These are phyloP conservation scores for Trididemnum miniatum DNA, from an alignment of 23 tunicate genomes.

Conservation along the genomic window DNA sequence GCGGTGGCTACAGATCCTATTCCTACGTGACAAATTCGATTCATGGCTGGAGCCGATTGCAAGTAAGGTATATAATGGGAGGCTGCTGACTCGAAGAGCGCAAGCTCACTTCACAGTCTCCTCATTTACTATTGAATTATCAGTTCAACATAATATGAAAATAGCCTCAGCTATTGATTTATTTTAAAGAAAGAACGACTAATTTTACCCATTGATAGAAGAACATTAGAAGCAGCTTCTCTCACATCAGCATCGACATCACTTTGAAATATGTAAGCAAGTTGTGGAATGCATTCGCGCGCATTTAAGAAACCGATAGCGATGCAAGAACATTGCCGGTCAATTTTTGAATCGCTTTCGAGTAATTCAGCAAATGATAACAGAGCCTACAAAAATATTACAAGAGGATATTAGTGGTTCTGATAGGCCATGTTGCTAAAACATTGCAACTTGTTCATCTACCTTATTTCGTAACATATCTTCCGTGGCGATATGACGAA, in stretches of 20 bases:
- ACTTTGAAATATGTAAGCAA: slow-evolving; percentile 58
- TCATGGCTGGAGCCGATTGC: no score
- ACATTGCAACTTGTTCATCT: background rate
- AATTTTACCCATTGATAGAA: slow-evolving; percentile 70
- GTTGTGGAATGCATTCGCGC: slow-evolving; percentile 77
- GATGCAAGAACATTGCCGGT: slow-evolving; percentile 81
- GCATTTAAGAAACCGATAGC: slow-evolving; percentile 83
- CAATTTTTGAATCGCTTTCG: slow-evolving; percentile 56
- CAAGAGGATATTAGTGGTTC: no score
- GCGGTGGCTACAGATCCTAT: no score
- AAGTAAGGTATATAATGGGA: no score
- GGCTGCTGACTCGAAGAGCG: no score
- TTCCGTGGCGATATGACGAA: slow-evolving; percentile 67
- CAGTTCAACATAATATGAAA: no score
- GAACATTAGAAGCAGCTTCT: slow-evolving; percentile 90
- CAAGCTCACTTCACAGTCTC: no score
- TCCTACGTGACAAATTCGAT: no score
- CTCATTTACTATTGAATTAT: no score
- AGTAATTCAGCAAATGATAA: slow-evolving; percentile 66
- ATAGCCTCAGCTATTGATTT: no score
- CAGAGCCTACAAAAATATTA: slow-evolving; percentile 55
- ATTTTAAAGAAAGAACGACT: no score
- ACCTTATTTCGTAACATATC: slow-evolving; percentile 63
- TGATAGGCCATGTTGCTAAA: no score
- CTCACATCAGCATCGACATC: slow-evolving; percentile 73